phyloP scores from a whole-genome alignment of 2,113 vertebrate genomes.

The Burhinus oedicnemus region DNA sequence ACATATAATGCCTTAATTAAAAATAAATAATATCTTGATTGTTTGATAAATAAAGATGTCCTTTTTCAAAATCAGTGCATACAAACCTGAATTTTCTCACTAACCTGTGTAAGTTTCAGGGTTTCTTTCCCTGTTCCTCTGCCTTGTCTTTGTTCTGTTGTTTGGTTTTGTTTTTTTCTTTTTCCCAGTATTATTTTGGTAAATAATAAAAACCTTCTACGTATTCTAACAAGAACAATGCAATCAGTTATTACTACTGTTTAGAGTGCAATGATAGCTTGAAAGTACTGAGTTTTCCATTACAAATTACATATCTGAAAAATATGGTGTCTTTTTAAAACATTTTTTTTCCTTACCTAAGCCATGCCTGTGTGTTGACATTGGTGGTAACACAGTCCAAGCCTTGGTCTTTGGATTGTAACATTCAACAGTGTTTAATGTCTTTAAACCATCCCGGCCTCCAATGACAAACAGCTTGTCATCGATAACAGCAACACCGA shows the following conservation, averaged over 20 bases:
- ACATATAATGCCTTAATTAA: background rate
- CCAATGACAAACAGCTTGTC: slow-evolving; percentile 85
- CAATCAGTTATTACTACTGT: background rate
- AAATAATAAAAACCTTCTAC: background rate
- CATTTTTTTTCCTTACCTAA: slow-evolving; percentile 74
- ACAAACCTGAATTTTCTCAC: background rate
- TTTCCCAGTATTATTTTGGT: background rate
- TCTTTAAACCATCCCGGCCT: slow-evolving; percentile 84
- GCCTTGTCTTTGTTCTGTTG: background rate
- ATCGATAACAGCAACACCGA: slow-evolving; percentile 84
- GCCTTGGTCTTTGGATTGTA: slow-evolving; percentile 83
- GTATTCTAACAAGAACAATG: background rate
- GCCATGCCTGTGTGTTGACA: slow-evolving; percentile 84
- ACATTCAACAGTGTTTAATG: slow-evolving; percentile 85
- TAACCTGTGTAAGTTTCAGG: background rate
- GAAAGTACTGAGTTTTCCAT: background rate
- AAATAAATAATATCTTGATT: background rate
- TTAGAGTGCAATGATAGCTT: background rate
- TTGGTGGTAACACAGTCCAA: slow-evolving; percentile 82
- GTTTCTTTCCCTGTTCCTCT: background rate
- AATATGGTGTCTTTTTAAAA: background rate
- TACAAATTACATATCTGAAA: background rate
- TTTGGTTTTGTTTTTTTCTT: background rate
- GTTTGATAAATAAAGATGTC: background rate
- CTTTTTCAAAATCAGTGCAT: background rate